A percentile compares a stretch with the other conserved stretches of the same genome.
Conservation (phyloP, 2,888 invertebrate genomes). For the Abscondita cerata region DNA sequence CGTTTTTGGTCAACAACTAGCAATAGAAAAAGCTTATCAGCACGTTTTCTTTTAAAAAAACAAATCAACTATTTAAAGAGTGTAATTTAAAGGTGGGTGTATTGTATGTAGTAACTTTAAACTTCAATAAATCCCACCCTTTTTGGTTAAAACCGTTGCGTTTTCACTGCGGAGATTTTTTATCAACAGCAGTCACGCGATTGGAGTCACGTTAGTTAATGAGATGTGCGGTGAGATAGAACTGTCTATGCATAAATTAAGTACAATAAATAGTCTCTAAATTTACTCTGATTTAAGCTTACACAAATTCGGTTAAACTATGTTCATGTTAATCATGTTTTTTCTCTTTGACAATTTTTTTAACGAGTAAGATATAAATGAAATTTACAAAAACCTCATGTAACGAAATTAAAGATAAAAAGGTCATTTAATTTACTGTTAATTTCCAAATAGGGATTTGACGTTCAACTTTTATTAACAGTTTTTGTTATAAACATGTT, state of each 20-base stretch:
- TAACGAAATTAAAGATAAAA: too few relatives aligned
- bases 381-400: too few relatives aligned
- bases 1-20: too few relatives aligned
- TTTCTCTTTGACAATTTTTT: too few relatives aligned
- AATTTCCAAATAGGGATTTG: too few relatives aligned
- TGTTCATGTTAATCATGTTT: too few relatives aligned
- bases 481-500: too few relatives aligned
- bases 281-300: slow-evolving; percentile 23
- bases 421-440: too few relatives aligned
- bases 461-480: too few relatives aligned
- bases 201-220: slow-evolving; percentile 42
- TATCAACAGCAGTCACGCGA: slow-evolving; percentile 42
- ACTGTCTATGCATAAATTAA: slow-evolving; percentile 42
- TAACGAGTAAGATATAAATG: too few relatives aligned
- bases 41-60: slow-evolving; percentile 22
- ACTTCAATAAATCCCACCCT: slow-evolving; percentile 15
- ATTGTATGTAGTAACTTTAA: background rate
- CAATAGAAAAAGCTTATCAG: too few relatives aligned
- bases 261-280: slow-evolving; percentile 39
- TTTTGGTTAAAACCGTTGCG: slow-evolving; percentile 15
- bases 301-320: slow-evolving; percentile 14
- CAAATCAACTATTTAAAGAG: slow-evolving; percentile 14
- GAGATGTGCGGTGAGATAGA: slow-evolving; percentile 43
- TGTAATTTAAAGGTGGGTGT: slow-evolving; percentile 20
- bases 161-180: slow-evolving; percentile 29